Evolutionary conservation across 2,797 vertebrate species (phyloP).

Genomic region (Micrastur ruficollis): DNA sequence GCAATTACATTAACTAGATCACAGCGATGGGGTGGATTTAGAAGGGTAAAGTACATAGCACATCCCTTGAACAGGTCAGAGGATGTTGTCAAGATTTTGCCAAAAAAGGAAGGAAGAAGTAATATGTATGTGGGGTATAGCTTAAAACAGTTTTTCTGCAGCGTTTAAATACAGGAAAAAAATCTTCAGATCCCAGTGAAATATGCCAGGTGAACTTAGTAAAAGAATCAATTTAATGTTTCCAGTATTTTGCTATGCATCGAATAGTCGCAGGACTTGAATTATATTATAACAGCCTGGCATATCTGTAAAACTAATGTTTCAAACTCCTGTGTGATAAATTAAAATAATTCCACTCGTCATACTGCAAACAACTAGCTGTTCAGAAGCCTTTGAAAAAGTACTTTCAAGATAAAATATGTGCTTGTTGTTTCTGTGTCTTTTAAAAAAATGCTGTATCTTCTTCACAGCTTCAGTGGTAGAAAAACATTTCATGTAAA

Average conservation of each 20-base stretch:
- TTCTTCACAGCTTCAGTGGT: slow-evolving; percentile 52
- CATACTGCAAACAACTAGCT: slow-evolving; percentile 25
- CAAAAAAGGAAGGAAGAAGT: background rate
- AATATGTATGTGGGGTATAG: background rate
- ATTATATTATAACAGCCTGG: background rate
- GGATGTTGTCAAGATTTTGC: background rate
- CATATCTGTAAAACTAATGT: slow-evolving; percentile 43
- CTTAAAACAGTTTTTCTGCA: background rate
- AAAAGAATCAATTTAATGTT: background rate
- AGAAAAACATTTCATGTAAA: slow-evolving; percentile 49
- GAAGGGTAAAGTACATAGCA: background rate
- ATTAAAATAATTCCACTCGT: slow-evolving; percentile 54
- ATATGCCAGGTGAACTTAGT: background rate
- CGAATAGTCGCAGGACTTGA: background rate
- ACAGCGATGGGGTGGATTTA: background rate
- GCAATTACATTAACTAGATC: background rate
- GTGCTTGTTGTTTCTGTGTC: slow-evolving; percentile 40
- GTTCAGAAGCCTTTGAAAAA: slow-evolving; percentile 63
- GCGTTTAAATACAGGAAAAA: background rate
- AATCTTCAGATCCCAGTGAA: background rate
- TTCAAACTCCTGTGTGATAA: slow-evolving; percentile 28
- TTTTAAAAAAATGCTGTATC: slow-evolving; percentile 35
- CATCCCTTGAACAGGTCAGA: background rate
- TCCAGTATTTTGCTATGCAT: background rate
- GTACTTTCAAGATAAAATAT: slow-evolving; percentile 70